phyloP scores from a whole-genome alignment of 2,113 vertebrate species.

The Ranitomeya variabilis region DNA sequence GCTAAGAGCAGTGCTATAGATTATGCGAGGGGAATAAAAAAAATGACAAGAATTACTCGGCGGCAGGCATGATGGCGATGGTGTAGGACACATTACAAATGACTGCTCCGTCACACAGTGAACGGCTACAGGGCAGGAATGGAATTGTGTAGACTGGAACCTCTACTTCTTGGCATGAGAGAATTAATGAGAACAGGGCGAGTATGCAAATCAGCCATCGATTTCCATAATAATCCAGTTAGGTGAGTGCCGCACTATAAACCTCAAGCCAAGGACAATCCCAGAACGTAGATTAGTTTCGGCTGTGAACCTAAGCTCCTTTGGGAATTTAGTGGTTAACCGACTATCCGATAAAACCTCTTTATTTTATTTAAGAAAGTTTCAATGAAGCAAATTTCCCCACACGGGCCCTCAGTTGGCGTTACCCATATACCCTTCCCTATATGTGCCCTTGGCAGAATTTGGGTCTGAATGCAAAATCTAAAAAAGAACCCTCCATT shows the following conservation, averaged over 20 bases:
- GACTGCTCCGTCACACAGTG: background rate
- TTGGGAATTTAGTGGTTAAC: background rate
- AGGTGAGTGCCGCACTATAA: conserved; percentile 20
- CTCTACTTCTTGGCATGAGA: conserved; percentile 10
- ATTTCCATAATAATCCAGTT: conserved; percentile 44
- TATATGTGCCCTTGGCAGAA: background rate
- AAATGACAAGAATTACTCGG: conserved; percentile 2
- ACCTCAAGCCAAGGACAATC: background rate
- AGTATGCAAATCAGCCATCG: background rate
- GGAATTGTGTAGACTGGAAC: conserved; percentile 17
- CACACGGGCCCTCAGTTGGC: background rate
- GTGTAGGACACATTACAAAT: conserved; percentile 17
- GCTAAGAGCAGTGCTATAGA: conserved; percentile 21
- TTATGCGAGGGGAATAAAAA: background rate
- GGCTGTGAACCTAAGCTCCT: background rate
- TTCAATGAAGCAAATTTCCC: background rate
- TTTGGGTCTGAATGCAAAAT: too few relatives aligned
- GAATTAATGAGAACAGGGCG: conserved; percentile 5
- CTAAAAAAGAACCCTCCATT: too few relatives aligned
- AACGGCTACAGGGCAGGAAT: conserved; percentile 19
- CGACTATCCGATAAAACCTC: background rate
- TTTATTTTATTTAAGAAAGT: background rate
- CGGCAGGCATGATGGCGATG: background rate
- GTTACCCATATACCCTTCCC: background rate
- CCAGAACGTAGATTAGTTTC: background rate